A percentile compares a stretch with the other conserved stretches of the same genome.
Conservation (phyloP, 1,140 invertebrate species). For the Ganaspis sp. region DNA sequence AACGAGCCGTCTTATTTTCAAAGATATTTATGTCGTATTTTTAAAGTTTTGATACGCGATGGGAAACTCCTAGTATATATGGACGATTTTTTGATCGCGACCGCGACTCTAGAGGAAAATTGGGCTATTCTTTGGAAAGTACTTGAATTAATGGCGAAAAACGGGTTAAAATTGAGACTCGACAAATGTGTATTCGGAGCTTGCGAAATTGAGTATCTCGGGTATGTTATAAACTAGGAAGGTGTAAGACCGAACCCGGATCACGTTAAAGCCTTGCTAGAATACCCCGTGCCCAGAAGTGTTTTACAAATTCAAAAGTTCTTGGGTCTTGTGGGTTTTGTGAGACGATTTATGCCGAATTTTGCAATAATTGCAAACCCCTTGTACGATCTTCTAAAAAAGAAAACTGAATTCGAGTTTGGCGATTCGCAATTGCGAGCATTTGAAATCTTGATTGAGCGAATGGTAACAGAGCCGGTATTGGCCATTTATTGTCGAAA, state of each 20-base stretch:
- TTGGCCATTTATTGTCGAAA: background rate
- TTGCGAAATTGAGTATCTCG: conserved; percentile 3
- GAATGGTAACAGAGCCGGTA: background rate
- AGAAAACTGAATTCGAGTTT: conserved; percentile 37
- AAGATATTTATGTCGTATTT: background rate
- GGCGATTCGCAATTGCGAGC: conserved; percentile 39
- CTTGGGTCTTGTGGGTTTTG: conserved; percentile 51
- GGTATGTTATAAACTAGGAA: conserved; percentile 11
- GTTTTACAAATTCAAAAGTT: conserved; percentile 50
- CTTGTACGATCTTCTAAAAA: conserved; percentile 42
- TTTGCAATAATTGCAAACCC: conserved; percentile 44
- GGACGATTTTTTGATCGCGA: conserved; percentile 15
- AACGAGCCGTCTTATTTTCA: conserved; percentile 31
- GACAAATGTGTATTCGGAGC: conserved; percentile 8
- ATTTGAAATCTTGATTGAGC: background rate
- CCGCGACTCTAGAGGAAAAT: background rate
- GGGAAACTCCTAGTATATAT: background rate
- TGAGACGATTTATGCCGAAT: conserved; percentile 50
- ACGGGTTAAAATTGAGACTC: conserved; percentile 3
- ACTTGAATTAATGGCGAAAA: background rate
- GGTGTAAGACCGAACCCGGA: background rate
- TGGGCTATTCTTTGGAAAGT: background rate
- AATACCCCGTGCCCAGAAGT: background rate
- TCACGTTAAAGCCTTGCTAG: background rate
- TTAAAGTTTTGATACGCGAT: background rate